Evolutionary conservation across 1,140 invertebrate genomes (phyloP).

Genomic region (Phymorhynchus buccinoides): DNA sequence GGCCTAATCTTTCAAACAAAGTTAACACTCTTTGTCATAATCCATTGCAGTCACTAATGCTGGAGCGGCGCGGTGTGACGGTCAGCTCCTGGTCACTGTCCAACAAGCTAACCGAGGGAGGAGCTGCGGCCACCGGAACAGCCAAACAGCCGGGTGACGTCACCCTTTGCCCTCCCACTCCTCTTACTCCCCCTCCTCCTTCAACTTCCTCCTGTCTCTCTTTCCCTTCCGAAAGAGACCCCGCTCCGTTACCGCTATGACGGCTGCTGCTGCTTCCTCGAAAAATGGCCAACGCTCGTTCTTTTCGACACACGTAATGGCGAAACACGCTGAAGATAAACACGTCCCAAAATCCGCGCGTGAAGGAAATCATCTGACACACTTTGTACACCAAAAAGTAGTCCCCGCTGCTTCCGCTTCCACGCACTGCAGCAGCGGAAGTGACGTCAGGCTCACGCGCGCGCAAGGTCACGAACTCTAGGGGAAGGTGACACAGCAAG

Average conservation of each 20-base stretch:
- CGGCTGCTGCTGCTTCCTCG: constrained; percentile 39
- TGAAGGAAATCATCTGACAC: constrained; percentile 48
- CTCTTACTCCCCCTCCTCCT: not conserved
- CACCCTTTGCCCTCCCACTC: not conserved
- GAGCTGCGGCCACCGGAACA: constrained; percentile 27
- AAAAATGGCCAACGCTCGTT: constrained; percentile 48
- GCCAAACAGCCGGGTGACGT: constrained; percentile 23
- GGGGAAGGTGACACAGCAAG: constrained; percentile 52
- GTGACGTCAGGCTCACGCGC: constrained; percentile 26
- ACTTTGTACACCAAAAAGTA: constrained; percentile 39
- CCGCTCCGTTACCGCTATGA: not conserved
- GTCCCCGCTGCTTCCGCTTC: not conserved
- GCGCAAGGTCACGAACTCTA: constrained; percentile 50
- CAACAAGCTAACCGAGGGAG: constrained; percentile 45
- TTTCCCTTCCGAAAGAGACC: not conserved
- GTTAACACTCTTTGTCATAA: no score
- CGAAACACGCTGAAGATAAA: constrained; percentile 60
- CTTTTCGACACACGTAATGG: constrained; percentile 60
- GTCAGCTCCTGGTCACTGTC: constrained; percentile 45
- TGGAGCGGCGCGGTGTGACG: not conserved
- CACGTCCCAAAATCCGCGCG: constrained; percentile 60
- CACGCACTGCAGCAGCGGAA: constrained; percentile 18
- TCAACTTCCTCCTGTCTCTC: constrained; percentile 18
- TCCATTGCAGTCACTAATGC: no score
- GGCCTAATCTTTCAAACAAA: no score